phyloP scores from a whole-genome alignment of 2,113 vertebrate genomes.

The Baryphthengus martii region DNA sequence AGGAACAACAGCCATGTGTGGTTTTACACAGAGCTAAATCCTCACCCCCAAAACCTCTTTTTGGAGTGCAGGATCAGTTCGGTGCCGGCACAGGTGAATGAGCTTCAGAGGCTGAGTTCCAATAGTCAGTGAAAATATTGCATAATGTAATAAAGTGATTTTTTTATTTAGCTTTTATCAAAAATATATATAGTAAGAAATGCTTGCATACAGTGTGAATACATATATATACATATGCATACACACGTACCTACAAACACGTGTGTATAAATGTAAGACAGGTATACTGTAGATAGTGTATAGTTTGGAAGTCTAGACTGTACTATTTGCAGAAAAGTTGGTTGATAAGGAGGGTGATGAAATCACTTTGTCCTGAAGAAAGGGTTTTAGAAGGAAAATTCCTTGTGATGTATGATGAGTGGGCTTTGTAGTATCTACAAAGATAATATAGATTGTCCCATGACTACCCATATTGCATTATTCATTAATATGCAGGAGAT shows the following conservation, averaged over 20 bases:
- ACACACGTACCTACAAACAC: neutral
- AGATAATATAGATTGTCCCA: neutral
- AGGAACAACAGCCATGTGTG: neutral
- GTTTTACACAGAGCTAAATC: neutral
- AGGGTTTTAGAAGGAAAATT: neutral
- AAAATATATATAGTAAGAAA: neutral
- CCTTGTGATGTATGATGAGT: neutral
- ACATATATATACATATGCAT: neutral
- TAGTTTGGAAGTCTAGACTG: neutral
- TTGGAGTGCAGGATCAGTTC: neutral
- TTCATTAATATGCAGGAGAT: neutral
- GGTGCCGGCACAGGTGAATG: neutral
- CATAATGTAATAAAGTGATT: neutral
- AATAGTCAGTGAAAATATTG: neutral
- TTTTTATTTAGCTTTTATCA: neutral
- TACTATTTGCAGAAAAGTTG: neutral
- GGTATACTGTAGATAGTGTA: neutral
- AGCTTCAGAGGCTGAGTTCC: neutral
- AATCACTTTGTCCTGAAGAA: neutral
- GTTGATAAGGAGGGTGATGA: neutral
- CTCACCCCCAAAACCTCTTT: neutral
- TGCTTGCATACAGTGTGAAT: neutral
- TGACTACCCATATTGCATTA: neutral
- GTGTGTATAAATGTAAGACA: neutral
- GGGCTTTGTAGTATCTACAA: neutral